A percentile compares a stretch with the other conserved stretches of the same genome.
Evolutionary conservation across 2,888 invertebrate genomes (phyloP).

Genomic region (Tortrix viridana): DNA sequence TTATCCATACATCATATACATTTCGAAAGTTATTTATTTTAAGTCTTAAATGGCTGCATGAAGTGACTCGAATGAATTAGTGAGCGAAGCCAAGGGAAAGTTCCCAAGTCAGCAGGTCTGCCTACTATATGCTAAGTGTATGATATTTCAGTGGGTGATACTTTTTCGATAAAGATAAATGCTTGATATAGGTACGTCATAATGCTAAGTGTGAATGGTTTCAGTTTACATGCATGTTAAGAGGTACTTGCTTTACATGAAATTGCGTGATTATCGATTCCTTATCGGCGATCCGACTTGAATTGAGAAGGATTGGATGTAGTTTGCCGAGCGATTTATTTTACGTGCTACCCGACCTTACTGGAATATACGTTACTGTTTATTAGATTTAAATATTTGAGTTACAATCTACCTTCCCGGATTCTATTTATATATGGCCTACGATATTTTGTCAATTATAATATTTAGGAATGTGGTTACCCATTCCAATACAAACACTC

Average conservation of each 20-base stretch:
- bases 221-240: constrained; percentile 2
- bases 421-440: neutral
- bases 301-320: constrained; percentile 8
- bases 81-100: constrained; percentile 26
- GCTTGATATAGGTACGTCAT: too few species aligned
- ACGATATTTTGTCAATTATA: neutral
- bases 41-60: neutral
- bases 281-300: constrained; percentile 21
- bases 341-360: neutral
- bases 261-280: neutral
- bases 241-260: neutral
- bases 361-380: neutral
- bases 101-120: constrained; percentile 17
- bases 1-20: constrained; percentile 18
- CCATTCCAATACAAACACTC: too few species aligned
- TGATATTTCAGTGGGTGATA: too few species aligned
- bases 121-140: too few species aligned
- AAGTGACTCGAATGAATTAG: constrained; percentile 32
- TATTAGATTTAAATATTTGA: too few species aligned
- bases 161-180: too few species aligned
- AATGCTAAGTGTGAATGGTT: neutral
- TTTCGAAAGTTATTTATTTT: constrained; percentile 42
- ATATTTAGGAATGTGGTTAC: too few species aligned
- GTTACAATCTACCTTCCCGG: neutral
- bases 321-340: constrained; percentile 27